Evolutionary conservation across 2,113 vertebrate genomes (phyloP), one percentile per base, ranked within the genome.

Genomic region (Nycticorax nycticorax): DNA sequence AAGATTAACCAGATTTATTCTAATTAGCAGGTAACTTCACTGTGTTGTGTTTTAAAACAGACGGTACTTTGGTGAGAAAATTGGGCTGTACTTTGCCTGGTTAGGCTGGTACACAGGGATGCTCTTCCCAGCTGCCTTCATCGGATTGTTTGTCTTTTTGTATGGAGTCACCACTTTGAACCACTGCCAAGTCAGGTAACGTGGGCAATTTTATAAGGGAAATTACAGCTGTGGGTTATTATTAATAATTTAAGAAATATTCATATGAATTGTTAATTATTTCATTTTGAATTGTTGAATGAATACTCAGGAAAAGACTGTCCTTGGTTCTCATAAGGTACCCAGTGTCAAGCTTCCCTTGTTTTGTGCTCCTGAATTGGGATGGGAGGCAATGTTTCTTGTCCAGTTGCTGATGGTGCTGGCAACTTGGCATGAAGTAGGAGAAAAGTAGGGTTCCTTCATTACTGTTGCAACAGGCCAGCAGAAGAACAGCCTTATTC

Each of bases 51-150:
- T 97, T 97, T 95, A 53, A 94, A 95, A 94, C 96, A 99, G 99
- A 95, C 97, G 98, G 50, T 99, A 99, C 94, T 99, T 99, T 89
- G 99, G 99, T 85, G 99, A 99, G 97, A 99, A 99, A 98, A 99
- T 99, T 33, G 99, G 99, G 6, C 96, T 99, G 62, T 99, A 99
- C 96, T 99, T 99, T 59, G 99, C 99, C 86, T 99, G 99, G 99
- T 91, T 99, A 75, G 99, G 99, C 95, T 99, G 99, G 99, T 99
- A 99, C 97, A 99, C 99, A 0, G 99, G 99, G 92, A 99, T 99
- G 99, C 98, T 99, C 94, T 99, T 99, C 96, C 99, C 99, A 76
- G 99, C 99, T 27, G 99, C 99, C 47, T 97, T 99, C 91, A 99
- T 99, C 30, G 99, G 99, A 73, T 83, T 99, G 20, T 98, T 99